Base-by-base conservation (phyloP, 1,140 invertebrate genomes). In the Stegodyphus dumicola region DNA sequence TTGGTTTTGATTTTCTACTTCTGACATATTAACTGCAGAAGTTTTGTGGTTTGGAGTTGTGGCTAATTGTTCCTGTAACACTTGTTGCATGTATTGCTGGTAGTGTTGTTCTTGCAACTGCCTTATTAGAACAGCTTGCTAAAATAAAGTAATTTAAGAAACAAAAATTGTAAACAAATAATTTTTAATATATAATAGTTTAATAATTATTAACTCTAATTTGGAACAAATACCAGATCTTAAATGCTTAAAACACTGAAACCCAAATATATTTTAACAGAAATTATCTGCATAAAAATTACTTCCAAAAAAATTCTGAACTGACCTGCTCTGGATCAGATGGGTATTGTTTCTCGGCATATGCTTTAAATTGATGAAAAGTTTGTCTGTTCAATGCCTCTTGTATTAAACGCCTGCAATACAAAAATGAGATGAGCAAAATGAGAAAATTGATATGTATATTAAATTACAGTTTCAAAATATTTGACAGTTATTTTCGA, bases 41-140 rank as follows among this genome's bases (percentile, higher is more conserved):
- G 65, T 17, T 67, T 67, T 67, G 65, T 67, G 65, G 56, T 60
- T 67, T 67, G 70, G 33, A 18, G 60, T 48, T 75, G 79, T 11
- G 2, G 64, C 54, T 54, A 87, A 81, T 76, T 88, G 88, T 33
- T 85, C 78, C 53, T 88, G 79, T 17, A 81, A 71, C 10, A 88
- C 85, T 84, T 89, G 89, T 89, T 98, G 95, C 94, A 99, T 98
- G 89, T 99, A 99, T 89, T 99, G 97, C 89, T 98, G 96, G 90
- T 98, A 99, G 91, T 99, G 98, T 89, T 99, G 96, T 88, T 98
- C 97, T 91, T 99, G 98, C 64, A 99, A 90, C 89, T 99, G 97
- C 70, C 94, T 92, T 75, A 99, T 96, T 17, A 99, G 91, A 74
- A 97, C 93, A 3, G 95, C 96, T 93, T 99, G 98, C 92, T 98